A percentile compares a stretch with the other conserved stretches of the same genome.
phyloP scores from a whole-genome alignment of 1,140 invertebrate genomes.

The Sminthurides bifidus region DNA sequence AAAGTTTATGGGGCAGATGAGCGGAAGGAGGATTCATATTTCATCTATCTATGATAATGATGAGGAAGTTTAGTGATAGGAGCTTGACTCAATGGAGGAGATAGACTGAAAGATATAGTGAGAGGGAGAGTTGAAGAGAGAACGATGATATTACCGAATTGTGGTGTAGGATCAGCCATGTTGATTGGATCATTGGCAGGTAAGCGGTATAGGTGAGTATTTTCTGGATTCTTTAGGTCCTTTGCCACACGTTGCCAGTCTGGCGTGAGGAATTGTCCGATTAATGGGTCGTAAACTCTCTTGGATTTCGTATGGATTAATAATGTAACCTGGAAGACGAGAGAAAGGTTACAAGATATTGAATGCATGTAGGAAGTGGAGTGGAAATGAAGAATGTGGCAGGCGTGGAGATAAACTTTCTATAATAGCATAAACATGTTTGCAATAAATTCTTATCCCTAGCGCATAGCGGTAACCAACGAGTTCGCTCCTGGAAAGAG shows the following conservation, averaged over 20 bases:
- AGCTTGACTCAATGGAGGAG: too few species aligned
- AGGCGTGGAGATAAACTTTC: background rate
- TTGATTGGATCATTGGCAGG: slow-evolving; percentile 91
- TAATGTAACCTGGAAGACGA: slow-evolving; percentile 54
- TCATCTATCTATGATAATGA: too few species aligned
- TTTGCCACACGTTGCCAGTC: slow-evolving; percentile 73
- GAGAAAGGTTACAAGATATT: background rate
- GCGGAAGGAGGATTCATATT: too few species aligned
- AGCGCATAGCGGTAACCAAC: too few species aligned
- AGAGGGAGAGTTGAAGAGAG: too few species aligned
- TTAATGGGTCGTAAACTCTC: slow-evolving; percentile 85
- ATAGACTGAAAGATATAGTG: too few species aligned
- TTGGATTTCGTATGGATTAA: slow-evolving; percentile 82
- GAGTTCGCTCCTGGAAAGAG: too few species aligned
- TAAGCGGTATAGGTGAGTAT: slow-evolving; percentile 75
- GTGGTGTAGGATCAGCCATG: slow-evolving; percentile 53
- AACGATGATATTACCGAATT: slow-evolving; percentile 51
- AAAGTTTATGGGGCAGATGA: too few species aligned
- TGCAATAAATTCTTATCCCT: too few species aligned
- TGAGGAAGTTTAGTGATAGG: too few species aligned
- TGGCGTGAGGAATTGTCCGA: slow-evolving; percentile 89
- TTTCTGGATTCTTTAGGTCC: slow-evolving; percentile 56
- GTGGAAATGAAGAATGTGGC: background rate
- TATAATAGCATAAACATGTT: too few species aligned
- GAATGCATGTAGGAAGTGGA: slow-evolving; percentile 3